Evolutionary conservation across 1,140 invertebrate genomes (phyloP), one percentile per base, ranked within the genome.

Genomic region (Nebria ingens): DNA sequence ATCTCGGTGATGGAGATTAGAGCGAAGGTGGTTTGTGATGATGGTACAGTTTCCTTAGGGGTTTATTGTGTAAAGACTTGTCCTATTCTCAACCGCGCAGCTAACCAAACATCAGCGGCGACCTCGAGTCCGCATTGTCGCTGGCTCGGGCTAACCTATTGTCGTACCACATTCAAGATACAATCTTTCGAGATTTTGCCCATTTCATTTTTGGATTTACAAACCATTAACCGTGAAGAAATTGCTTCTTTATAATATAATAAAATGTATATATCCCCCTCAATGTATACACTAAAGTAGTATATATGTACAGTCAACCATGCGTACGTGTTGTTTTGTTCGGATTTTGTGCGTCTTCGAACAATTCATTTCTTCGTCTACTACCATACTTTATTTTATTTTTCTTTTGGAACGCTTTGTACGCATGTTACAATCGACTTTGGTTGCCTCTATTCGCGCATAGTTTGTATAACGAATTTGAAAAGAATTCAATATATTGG

Each of bases 161-260:
- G 40, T 45, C 15, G 40, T 12, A 4, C 40, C 40, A n/a, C 25
- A 34, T 45, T 45, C 40, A 17, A 45, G 40, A 45, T 45, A 45
- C 40, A 45, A 45, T 45, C 25, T 34, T 34, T 45, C 15, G 15
- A 45, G 40, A 45, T 45, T 45, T 45, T 45, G 40, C 40, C 40
- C 40, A 45, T 45, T 45, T 45, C 40, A 45, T 45, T 45, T 45
- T 45, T 17, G 40, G 40, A 45, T 45, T 45, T 45, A 45, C 40
- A 45, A 45, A 45, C 40, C 40, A 45, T 45, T 45, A 12, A 45
- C 40, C 40, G 40, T 45, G 40, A 45, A 45, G 40, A 45, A 45
- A 45, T 45, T 45, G 40, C 40, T 45, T 45, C 40, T 45, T 45
- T 45, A 45, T 45, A 45, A 45, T 45, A 45, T 45, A 45, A 45